Base-by-base conservation (phyloP, 2,797 vertebrate genomes). In the Sardinella longiceps region DNA sequence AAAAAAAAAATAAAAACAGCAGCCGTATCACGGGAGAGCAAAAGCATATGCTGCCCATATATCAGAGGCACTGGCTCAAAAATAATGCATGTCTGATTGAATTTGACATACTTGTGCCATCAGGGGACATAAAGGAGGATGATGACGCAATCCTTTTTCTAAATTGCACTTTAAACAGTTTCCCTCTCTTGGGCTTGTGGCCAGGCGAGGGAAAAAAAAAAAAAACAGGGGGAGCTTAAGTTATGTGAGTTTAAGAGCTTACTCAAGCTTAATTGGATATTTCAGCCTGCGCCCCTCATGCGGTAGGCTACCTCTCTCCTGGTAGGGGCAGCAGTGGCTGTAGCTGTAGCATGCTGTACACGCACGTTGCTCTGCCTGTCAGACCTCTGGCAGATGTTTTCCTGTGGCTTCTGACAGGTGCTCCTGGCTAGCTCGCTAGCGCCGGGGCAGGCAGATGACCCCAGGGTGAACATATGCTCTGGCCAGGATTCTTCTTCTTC, bases 211-310 rank as follows among this genome's bases (percentile, higher is more conserved):
- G n/a, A 25, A 66, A 28, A 66, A 11, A 43, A 43, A 43, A 46
- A 48, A 39, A 18, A 74, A 37, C 1, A 33, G 33, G 37, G 66
- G 33, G 70, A 23, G 70, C 70, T 23, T 77, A 77, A 43, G 15
- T 43, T 7, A 77, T 77, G 18, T 43, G 37, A 2, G 5, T 77
- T 39, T 39, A 37, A 77, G 33, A 39, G 70, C 70, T 77, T 77
- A 77, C 70, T 9, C 70, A 43, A 77, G 33, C 70, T 43, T 77
- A 77, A 77, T 43, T 43, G 70, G 70, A 77, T 77, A 43, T 77
- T 43, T 23, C 33, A 18, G 70, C 33, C 70, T 43, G 66, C 39
- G 66, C 37, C 70, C 15, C 20, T 77, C 63, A 70, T 39, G 37
- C 15, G 33, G 33, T 77, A n/a, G n/a, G 70, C 18, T 9, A n/a